Percentiles rank a stretch among this genome's conserved stretches.
phyloP scores from a whole-genome alignment of 2,797 vertebrate genomes.

The Eulemur mongoz region DNA sequence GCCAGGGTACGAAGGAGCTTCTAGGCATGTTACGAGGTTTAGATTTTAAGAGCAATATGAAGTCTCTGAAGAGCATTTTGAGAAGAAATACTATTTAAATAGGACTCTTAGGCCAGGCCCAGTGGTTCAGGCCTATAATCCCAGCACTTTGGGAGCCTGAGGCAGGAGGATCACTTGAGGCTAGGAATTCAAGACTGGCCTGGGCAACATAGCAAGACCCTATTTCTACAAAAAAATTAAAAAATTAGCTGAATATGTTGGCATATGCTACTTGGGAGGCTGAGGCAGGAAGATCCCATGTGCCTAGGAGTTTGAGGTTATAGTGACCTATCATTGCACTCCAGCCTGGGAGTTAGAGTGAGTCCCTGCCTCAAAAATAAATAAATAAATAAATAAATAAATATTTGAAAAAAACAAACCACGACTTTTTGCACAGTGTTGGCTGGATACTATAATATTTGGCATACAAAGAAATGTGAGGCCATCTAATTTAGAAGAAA shows the following conservation, averaged over 20 bases:
- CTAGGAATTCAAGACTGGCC: no score
- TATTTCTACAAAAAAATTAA: no score
- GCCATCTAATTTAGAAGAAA: not conserved
- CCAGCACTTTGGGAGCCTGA: no score
- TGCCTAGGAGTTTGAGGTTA: no score
- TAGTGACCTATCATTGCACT: no score
- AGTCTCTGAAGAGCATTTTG: not conserved
- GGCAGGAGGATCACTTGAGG: no score
- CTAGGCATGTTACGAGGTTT: not conserved
- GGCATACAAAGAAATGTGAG: slow-evolving; percentile 23
- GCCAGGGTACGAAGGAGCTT: not conserved
- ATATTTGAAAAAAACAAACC: not conserved
- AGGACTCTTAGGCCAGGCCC: not conserved
- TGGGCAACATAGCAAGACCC: no score
- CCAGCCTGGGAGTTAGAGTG: no score
- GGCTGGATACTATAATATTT: not conserved
- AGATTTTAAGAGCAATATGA: not conserved
- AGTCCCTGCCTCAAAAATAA: not conserved
- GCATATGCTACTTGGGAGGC: no score
- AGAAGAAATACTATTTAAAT: not conserved
- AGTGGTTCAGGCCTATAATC: no score
- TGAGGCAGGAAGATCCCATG: no score
- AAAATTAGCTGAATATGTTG: no score
- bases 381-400: not conserved
- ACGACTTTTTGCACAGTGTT: not conserved